Conservation (phyloP, 1,140 invertebrate species). For the Dendrolimus punctatus region DNA sequence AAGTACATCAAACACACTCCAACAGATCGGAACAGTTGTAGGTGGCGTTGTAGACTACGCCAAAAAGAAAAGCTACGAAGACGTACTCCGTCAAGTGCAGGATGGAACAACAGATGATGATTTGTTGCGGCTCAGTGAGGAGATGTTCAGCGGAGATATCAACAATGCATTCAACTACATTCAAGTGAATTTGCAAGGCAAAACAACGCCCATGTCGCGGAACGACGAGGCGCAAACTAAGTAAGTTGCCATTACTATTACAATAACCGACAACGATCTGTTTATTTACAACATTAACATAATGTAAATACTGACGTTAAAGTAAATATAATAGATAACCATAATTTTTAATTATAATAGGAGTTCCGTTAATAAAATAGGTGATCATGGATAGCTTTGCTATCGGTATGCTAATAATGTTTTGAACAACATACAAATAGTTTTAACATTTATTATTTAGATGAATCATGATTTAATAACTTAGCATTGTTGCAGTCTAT, state of each 20-base stretch:
- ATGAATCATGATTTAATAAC: no score
- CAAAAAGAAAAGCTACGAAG: conserved; percentile 64
- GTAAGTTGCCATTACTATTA: conserved; percentile 27
- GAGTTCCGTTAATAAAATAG: no score
- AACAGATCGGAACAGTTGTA: conserved; percentile 57
- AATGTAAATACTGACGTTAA: background rate
- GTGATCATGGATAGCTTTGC: no score
- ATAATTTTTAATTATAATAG: no score
- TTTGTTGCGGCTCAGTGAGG: conserved; percentile 52
- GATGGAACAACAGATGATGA: conserved; percentile 59
- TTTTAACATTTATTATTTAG: no score
- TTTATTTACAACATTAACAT: background rate
- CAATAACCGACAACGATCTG: background rate
- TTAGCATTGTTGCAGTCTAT: conserved; percentile 24
- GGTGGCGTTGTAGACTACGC: conserved; percentile 62
- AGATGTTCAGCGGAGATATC: conserved; percentile 63
- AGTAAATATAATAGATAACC: no score
- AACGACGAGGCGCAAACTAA: conserved; percentile 52
- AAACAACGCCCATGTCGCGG: conserved; percentile 59
- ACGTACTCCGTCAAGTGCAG: conserved; percentile 49
- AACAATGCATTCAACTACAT: conserved; percentile 64
- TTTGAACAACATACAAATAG: no score
- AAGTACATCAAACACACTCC: conserved; percentile 51
- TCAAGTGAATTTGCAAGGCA: conserved; percentile 62
- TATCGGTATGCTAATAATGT: no score